Evolutionary conservation across 2,113 vertebrate species (phyloP), one percentile per base, ranked within the genome.

Genomic region (Columba janthina): DNA sequence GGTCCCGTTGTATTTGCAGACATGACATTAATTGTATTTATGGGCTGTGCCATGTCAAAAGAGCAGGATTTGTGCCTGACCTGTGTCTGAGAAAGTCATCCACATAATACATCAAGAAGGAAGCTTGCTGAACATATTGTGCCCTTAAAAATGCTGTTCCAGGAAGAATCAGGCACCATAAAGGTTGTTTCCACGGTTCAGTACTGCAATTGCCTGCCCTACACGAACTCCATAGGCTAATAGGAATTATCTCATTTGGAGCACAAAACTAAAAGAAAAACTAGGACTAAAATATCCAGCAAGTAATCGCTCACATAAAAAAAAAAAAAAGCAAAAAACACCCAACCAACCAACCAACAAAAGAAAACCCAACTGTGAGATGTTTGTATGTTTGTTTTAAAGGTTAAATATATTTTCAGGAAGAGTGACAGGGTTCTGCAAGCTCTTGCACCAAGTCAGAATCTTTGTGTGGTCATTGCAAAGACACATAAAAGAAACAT

Each of bases 131-230:
- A 91, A 85, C 60, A 71, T 36, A 48, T 10, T 50, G 44, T 69
- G 70, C 69, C 71, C 69, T 94, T 92, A 69, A 75, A 81, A 89
- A 74, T 25, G 29, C 61, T 93, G 62, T 88, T 96, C 70, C 48
- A 82, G 76, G 82, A 92, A 87, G 57, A 91, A 85, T 36, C 80
- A 85, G 78, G 60, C 83, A 87, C 74, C 48, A 50, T 9, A 3
- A 25, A 62, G 64, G 34, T 73, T 76, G 42, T 48, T 92, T 61
- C 72, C 61, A 64, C 78, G 61, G 65, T 42, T 89, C 80, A 62
- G 57, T 38, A 13, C 34, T 24, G 85, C 48, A 86, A 29, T 24
- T 76, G 46, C 54, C 74, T 65, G 46, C 89, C 87, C 73, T 84
- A 53, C n/a, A 32, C 66, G n/a, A 89, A 57, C 64, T 92, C 71